Evolutionary conservation across 1,140 invertebrate species (phyloP), one percentile per base, ranked within the genome.

Genomic region (Leptinotarsa undecemlineata): DNA sequence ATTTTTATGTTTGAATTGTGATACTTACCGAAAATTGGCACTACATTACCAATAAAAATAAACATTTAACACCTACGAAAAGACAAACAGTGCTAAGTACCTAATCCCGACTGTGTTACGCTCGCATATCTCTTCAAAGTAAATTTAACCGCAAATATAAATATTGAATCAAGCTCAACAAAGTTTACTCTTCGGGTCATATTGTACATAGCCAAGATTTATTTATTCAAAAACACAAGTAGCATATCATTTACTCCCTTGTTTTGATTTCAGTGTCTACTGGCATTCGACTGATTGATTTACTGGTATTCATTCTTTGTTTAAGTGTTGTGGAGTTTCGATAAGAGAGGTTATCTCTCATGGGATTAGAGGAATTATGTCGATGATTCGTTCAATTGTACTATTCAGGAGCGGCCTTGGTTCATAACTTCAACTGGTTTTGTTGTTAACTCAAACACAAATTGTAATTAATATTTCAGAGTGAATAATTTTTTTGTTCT

Each of bases 161-260:
- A 68, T 68, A 68, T 68, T 68, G 67, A 68, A 68, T 68, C 67
- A 48, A 68, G 67, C 19, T 64, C 20, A 48, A 68, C 67, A 68
- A n/a, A 68, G 67, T 68, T 68, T 68, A 48, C 67, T 48, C 42
- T 13, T 33, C 51, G 51, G 51, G 51, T 57, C 63, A 33, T 64
- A 64, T 64, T 42, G 67, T 48, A 68, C 26, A 68, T 33, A 48
- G 11, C 20, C 42, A 33, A 19, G 11, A 68, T 42, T 48, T 68
- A 68, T 68, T 68, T 68, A 68, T 68, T 68, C 42, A 42, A 68
- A 19, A 68, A 68, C 19, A 68, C 67, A 48, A 68, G 67, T 47
- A 68, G 67, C 42, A 47, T 20, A 19, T 64, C 20, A 21, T 64
- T 21, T 21, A 33, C 20, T 64, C 63, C 4, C 63, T 21, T 64